Evolutionary conservation across 1,140 invertebrate genomes (phyloP).

Genomic region (Acromyrmex echinatior): DNA sequence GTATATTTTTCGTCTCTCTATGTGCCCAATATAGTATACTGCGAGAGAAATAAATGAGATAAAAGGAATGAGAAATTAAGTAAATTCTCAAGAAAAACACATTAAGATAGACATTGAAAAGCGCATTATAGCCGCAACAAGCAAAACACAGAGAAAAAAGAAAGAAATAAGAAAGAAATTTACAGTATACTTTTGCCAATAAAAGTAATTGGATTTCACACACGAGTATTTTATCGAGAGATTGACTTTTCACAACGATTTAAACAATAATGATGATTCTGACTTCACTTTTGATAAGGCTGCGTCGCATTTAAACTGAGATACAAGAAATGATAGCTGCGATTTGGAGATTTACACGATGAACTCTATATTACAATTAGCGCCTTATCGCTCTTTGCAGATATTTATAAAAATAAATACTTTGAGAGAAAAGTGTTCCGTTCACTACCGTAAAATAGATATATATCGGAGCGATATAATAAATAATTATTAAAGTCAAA

Average conservation of each 20-base stretch:
- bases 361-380: conserved; percentile 71
- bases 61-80: conserved; percentile 56
- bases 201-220: conserved; percentile 78
- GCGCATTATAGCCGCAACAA: conserved; percentile 80
- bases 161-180: conserved; percentile 74
- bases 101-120: conserved; percentile 74
- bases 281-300: conserved; percentile 75
- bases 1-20: conserved; percentile 47
- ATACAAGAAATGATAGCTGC: conserved; percentile 79
- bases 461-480: conserved; percentile 79
- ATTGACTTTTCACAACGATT: conserved; percentile 41
- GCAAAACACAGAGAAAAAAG: conserved; percentile 68
- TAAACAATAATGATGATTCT: conserved; percentile 65
- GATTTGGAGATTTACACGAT: conserved; percentile 71
- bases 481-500: conserved; percentile 86
- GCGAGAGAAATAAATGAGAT: conserved; percentile 44
- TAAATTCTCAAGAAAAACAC: conserved; percentile 68
- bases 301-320: conserved; percentile 75
- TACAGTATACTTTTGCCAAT: conserved; percentile 64
- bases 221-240: conserved; percentile 71
- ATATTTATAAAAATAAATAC: conserved; percentile 87
- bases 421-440: conserved; percentile 81
- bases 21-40: conserved; percentile 43
- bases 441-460: conserved; percentile 81
- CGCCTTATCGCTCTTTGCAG: conserved; percentile 72